A percentile compares a stretch with the other conserved stretches of the same genome.
These are phyloP conservation scores for Thalassaphorura encarpata DNA, from an alignment of 1,140 invertebrate genomes.

Conservation along the genomic window DNA sequence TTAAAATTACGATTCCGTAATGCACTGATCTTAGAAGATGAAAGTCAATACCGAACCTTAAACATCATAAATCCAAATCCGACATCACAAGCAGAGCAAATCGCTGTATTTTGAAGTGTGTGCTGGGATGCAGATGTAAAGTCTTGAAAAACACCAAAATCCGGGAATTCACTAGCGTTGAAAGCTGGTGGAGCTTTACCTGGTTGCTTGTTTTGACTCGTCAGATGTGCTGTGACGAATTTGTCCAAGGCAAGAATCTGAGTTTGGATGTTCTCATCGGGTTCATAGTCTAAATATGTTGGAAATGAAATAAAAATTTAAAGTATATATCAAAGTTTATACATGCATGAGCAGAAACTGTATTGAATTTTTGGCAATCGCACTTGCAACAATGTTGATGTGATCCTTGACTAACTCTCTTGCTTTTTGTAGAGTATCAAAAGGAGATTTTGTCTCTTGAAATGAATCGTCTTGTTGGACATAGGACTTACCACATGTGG, in stretches of 20 bases:
- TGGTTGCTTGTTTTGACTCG: constrained; percentile 1
- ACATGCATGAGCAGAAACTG: background rate
- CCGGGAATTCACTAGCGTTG: background rate
- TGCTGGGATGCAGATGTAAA: background rate
- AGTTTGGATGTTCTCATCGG: background rate
- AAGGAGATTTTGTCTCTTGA: no score
- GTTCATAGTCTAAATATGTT: background rate
- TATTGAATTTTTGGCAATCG: background rate
- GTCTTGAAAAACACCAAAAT: constrained; percentile 3
- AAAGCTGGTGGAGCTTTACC: background rate
- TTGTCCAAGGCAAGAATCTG: constrained; percentile 1
- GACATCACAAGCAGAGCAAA: constrained; percentile 8
- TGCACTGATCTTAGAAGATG: background rate
- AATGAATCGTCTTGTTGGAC: no score
- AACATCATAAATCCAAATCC: constrained; percentile 7
- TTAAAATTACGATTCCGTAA: background rate
- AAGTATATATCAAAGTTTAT: background rate
- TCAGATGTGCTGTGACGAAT: background rate
- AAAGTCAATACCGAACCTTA: constrained; percentile 5
- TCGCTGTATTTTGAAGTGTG: constrained; percentile 1
- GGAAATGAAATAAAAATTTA: background rate
- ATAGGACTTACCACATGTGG: no score
- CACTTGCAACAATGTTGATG: background rate
- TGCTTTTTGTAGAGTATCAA: no score
- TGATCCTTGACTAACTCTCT: no score